Evolutionary conservation across 2,888 invertebrate species (phyloP), one percentile per base, ranked within the genome.

Genomic region (Mesopsocus fuscifrons): DNA sequence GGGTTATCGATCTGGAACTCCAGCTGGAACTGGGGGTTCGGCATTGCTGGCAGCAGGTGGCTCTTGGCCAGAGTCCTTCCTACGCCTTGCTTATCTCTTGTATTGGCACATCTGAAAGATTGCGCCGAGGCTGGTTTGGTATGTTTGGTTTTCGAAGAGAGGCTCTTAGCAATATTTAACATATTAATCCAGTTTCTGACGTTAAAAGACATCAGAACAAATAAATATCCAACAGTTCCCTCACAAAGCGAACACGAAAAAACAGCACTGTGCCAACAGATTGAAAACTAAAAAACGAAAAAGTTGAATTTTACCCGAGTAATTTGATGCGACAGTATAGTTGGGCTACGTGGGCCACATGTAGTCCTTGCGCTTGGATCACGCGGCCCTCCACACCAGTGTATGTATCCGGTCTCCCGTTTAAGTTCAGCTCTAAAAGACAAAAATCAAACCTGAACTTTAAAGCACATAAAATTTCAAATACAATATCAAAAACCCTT

Each of bases 21-120:
- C 43, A 63, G 55, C 46, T 63, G 60, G 47, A 66, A 61, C 17
- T 56, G 56, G 16, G 64, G 61, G 49, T 63, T 61, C 26, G 60
- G 56, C 53, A 59, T 57, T 2, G 62, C 59, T 11, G 63, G 61
- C 30, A 66, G 52, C 20, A 63, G 49, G 20, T 59, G 55, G 4
- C 65, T 64, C 49, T 65, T 65, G 3, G 62, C 64, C 43, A 67
- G 53, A 3, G 61, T 63, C 54, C 61, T 59, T 22, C 59, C 60
- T 13, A 52, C 50, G 35, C 52, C 55, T 13, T 15, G 17, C 20
- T 38, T 38, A 6, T 38, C 38, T 9, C 5, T 4, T 38, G 6
- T 33, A 17, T 42, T 9, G 33, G 3, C n/a, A n/a, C n/a, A n/a
- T n/a, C n/a, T n/a, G n/a, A n/a, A n/a, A n/a, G n/a, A n/a, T n/a